Percentiles rank a stretch among this genome's conserved stretches.
Evolutionary conservation across 2,797 vertebrate genomes (phyloP).

Genomic region (Premnoplex brunnescens): DNA sequence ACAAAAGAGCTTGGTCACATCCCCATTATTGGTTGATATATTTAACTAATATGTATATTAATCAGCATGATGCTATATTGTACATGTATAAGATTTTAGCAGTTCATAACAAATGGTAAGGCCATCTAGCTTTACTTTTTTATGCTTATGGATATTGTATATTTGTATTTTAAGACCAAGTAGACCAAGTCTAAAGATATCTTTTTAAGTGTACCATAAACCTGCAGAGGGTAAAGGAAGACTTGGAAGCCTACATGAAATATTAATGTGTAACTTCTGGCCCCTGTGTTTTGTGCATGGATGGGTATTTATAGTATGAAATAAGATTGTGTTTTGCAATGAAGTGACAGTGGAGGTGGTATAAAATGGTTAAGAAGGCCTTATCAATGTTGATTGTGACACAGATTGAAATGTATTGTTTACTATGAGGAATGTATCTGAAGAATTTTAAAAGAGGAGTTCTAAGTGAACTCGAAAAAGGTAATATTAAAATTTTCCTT

Average conservation of each 20-base stretch:
- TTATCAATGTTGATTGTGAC: conserved; percentile 71
- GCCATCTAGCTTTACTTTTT: conserved; percentile 74
- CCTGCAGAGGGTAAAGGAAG: conserved; percentile 48
- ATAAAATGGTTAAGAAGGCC: conserved; percentile 72
- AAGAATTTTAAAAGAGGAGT: conserved; percentile 71
- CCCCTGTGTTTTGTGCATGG: conserved; percentile 58
- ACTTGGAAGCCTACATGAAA: conserved; percentile 38
- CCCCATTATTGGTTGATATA: conserved; percentile 18
- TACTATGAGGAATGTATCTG: conserved; percentile 79
- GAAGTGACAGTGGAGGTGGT: conserved; percentile 51
- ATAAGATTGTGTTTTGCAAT: conserved; percentile 60
- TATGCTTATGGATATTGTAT: conserved; percentile 75
- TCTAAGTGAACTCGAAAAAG: conserved; percentile 40
- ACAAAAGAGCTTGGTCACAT: conserved; percentile 11
- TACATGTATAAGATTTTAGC: conserved; percentile 74
- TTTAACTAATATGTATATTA: conserved; percentile 66
- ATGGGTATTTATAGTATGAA: conserved; percentile 45
- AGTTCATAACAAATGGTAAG: conserved; percentile 66
- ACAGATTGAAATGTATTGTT: conserved; percentile 76
- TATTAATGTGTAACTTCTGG: conserved; percentile 48
- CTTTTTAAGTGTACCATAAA: conserved; percentile 61
- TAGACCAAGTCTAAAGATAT: conserved; percentile 70
- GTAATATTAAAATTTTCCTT: conserved; percentile 71
- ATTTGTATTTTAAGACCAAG: conserved; percentile 78
- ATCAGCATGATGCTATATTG: conserved; percentile 74